A percentile compares a stretch with the other conserved stretches of the same genome.
These are phyloP conservation scores for Onthophagus sagittarius DNA, from an alignment of 2,888 invertebrate species.

Conservation along the genomic window DNA sequence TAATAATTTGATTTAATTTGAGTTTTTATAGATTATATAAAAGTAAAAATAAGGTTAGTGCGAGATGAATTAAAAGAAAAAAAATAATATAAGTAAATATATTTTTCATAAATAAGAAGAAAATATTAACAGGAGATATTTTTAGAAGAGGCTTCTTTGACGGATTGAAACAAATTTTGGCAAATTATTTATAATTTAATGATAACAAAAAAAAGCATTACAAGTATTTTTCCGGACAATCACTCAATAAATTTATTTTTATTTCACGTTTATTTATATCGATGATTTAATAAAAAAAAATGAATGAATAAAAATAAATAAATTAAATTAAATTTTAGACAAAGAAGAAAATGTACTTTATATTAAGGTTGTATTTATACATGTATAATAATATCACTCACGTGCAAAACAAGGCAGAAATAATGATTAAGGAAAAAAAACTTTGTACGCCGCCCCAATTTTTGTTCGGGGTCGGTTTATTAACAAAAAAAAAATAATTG, in stretches of 20 bases:
- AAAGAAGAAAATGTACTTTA: neutral
- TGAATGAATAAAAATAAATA: neutral
- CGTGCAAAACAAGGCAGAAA: neutral
- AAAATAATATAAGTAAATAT: neutral
- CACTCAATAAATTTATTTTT: neutral
- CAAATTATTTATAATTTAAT: too few species aligned
- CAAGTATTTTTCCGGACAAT: neutral
- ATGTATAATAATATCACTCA: neutral
- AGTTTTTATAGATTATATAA: neutral
- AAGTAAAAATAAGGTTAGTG: neutral
- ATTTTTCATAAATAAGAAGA: neutral
- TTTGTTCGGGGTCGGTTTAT: neutral
- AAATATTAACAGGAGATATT: neutral
- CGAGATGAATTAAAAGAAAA: neutral
- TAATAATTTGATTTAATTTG: too few species aligned
- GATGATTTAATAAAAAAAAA: neutral
- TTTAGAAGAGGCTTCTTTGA: neutral
- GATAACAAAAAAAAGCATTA: neutral
- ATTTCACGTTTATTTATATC: too few species aligned
- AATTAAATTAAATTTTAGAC: neutral
- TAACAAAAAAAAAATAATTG: neutral
- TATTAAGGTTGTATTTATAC: neutral
- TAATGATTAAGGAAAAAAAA: neutral
- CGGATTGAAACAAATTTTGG: too few species aligned
- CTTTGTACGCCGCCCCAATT: neutral